Base-by-base conservation (phyloP, 2,888 invertebrate genomes). In the Ectropis crepuscularia region DNA sequence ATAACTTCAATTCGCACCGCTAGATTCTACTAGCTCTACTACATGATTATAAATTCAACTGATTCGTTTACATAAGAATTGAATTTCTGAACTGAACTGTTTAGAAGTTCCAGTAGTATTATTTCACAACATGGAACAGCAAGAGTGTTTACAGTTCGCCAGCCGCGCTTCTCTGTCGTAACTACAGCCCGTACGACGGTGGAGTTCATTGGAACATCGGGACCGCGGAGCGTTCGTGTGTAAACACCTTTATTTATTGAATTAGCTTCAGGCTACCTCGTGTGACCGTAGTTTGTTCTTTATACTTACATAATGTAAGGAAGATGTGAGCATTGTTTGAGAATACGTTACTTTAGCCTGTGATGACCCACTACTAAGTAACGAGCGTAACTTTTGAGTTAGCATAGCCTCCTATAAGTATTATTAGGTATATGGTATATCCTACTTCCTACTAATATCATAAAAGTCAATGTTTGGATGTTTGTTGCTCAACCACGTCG, bases 201-300 rank as follows among this genome's bases (percentile, higher is more conserved):
- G 70, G 66, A 69, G 69, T 67, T 59, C 63, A 61, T 65, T 64
- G 57, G 57, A 67, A 70, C 68, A 67, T 62, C 68, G 68, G 69
- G 73, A 73, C 70, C 57, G 53, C 54, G 51, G 43, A 41, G 41
- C 55, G 45, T 53, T 57, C 65, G 72, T 71, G 74, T 74, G 75
- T 74, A 77, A 77, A 77, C 74, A 80, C 69, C 71, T 69, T 71
- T 77, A 77, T 80, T 77, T 79, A 74, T 74, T 63, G 72, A 74
- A 75, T 78, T 78, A 78, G 71, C 75, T 68, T 69, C 70, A 70
- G 63, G 63, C 69, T 46, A 38, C 36, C 50, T 48, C 42, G 53
- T 51, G 59, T 43, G 59, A 58, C 39, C 53, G 28, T 28, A 54
- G 12, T 7, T 54, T 46, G 6, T 53, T 50, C 39, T n/a, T 6